A percentile compares a stretch with the other conserved stretches of the same genome.
phyloP scores from a whole-genome alignment of 2,888 invertebrate species.

The Strigamia crassipes region DNA sequence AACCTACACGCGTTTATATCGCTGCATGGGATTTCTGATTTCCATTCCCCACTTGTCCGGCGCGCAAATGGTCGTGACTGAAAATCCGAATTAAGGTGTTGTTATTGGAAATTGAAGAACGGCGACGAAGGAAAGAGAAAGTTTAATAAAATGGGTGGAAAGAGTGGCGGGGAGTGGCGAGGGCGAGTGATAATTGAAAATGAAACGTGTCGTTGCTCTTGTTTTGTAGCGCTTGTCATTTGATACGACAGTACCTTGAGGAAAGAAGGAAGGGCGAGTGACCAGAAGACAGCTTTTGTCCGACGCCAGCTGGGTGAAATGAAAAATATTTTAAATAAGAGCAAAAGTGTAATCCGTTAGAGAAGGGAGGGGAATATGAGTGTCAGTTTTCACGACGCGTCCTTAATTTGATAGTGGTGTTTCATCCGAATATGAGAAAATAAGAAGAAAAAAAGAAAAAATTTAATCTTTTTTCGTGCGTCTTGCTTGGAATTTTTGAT shows the following conservation, averaged over 20 bases:
- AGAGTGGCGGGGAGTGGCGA: no score
- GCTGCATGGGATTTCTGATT: not conserved
- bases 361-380: not conserved
- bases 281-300: constrained; percentile 31
- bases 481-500: not conserved
- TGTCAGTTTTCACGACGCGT: not conserved
- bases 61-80: not conserved
- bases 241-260: not conserved
- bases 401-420: not conserved
- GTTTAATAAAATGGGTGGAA: not conserved
- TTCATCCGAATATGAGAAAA: not conserved
- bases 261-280: not conserved
- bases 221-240: constrained; percentile 26
- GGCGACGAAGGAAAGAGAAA: not conserved
- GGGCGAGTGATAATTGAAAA: not conserved
- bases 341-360: not conserved
- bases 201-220: not conserved
- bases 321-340: constrained; percentile 30
- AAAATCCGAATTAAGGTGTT: not conserved
- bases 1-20: not conserved
- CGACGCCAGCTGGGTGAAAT: constrained; percentile 15
- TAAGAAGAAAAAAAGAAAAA: not conserved
- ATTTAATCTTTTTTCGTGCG: not conserved
- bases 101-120: not conserved
- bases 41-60: not conserved